These are phyloP conservation scores for Ooceraea biroi DNA, from an alignment of 1,140 invertebrate species.

Conservation along the genomic window DNA sequence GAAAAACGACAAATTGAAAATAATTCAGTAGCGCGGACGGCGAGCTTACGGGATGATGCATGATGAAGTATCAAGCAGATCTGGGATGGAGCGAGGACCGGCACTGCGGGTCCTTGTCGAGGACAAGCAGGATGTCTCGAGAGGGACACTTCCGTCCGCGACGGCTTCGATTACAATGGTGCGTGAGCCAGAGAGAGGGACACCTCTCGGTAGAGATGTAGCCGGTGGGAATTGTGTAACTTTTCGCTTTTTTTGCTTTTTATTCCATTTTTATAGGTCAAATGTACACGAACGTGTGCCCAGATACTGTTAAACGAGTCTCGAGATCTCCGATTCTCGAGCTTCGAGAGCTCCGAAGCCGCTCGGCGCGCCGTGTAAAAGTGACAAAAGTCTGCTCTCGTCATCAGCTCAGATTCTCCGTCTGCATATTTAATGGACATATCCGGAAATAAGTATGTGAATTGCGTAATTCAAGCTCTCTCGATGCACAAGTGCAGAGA, in stretches of 20 bases:
- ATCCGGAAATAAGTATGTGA: background rate
- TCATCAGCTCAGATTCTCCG: background rate
- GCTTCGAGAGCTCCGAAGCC: background rate
- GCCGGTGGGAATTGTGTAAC: constrained; percentile 20
- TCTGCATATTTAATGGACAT: background rate
- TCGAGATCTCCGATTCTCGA: background rate
- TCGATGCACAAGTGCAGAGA: background rate
- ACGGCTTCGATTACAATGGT: constrained; percentile 74
- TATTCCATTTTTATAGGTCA: constrained; percentile 23
- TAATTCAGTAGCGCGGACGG: constrained; percentile 56
- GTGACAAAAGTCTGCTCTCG: background rate
- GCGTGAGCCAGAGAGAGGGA: constrained; percentile 69
- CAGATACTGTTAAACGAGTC: background rate
- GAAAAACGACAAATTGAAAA: constrained; percentile 54
- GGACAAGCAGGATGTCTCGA: constrained; percentile 76
- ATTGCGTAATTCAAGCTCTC: background rate
- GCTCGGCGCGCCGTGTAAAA: background rate
- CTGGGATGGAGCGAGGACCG: constrained; percentile 69
- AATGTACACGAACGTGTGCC: background rate
- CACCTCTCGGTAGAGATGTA: constrained; percentile 56
- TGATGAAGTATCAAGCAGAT: constrained; percentile 67
- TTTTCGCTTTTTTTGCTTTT: constrained; percentile 25
- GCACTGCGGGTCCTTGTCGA: constrained; percentile 72
- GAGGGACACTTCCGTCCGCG: constrained; percentile 73
- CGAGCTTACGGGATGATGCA: constrained; percentile 61